phyloP scores from a whole-genome alignment of 2,888 invertebrate species.

The Bellardia pandia region DNA sequence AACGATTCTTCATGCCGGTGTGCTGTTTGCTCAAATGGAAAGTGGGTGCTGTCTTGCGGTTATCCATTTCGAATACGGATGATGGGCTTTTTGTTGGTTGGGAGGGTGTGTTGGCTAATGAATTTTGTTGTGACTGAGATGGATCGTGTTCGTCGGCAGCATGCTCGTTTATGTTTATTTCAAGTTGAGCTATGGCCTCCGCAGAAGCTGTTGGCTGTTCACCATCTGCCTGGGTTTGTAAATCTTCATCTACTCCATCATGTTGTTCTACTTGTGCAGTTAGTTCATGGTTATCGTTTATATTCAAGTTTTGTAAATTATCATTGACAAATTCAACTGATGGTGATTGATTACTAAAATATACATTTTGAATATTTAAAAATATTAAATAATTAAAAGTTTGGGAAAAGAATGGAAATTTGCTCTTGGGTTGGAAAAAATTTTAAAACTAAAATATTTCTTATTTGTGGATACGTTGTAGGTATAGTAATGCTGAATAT shows the following conservation, averaged over 20 bases:
- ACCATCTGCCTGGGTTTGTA: slow-evolving; percentile 47
- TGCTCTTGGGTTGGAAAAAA: no score
- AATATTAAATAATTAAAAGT: not conserved
- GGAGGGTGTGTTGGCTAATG: slow-evolving; percentile 52
- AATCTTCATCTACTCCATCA: slow-evolving; percentile 55
- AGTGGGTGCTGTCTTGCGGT: slow-evolving; percentile 77
- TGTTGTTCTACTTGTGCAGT: slow-evolving; percentile 57
- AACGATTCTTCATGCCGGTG: slow-evolving; percentile 84
- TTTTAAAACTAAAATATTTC: no score
- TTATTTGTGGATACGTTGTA: no score
- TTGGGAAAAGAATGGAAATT: no score
- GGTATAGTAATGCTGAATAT: no score
- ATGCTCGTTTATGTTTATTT: slow-evolving; percentile 48
- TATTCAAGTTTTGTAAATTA: slow-evolving; percentile 74
- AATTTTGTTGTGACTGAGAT: slow-evolving; percentile 57
- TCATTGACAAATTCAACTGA: slow-evolving; percentile 73
- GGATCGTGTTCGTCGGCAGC: slow-evolving; percentile 53
- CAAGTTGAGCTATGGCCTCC: slow-evolving; percentile 22
- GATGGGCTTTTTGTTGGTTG: slow-evolving; percentile 57
- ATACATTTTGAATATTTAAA: not conserved
- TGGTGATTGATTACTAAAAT: slow-evolving; percentile 56
- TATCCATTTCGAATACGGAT: slow-evolving; percentile 71
- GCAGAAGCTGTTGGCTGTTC: slow-evolving; percentile 37
- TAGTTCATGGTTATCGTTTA: slow-evolving; percentile 65
- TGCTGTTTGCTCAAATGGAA: slow-evolving; percentile 83